Percentiles rank a stretch among this genome's conserved stretches.
These are phyloP conservation scores for Anthonomus grandis DNA, from an alignment of 1,140 invertebrate genomes.

Conservation along the genomic window DNA sequence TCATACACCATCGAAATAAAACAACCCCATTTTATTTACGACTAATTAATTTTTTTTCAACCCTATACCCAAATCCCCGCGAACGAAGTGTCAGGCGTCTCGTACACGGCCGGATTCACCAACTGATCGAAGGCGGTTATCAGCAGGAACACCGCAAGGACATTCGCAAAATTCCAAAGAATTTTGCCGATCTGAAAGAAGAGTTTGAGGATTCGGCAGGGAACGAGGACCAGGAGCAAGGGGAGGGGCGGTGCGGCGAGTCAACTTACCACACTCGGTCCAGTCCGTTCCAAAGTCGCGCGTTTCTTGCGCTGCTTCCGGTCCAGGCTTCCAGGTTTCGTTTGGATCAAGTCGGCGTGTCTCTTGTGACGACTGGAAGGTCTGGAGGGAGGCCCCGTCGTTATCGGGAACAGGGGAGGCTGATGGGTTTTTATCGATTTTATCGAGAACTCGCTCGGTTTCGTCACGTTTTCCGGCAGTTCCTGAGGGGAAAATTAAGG, in stretches of 20 bases:
- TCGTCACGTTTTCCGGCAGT: conserved; percentile 39
- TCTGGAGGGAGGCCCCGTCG: conserved; percentile 20
- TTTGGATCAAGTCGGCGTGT: conserved; percentile 27
- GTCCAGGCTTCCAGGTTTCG: conserved; percentile 32
- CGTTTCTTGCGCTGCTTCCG: conserved; percentile 53
- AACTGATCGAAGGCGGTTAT: too few relatives aligned
- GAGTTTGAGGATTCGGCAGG: not conserved
- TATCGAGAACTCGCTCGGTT: conserved; percentile 31
- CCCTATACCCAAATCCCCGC: too few relatives aligned
- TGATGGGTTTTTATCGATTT: conserved; percentile 29
- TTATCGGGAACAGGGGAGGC: conserved; percentile 8
- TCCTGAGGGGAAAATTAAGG: too few relatives aligned
- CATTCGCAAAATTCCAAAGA: too few relatives aligned
- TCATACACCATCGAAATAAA: too few relatives aligned
- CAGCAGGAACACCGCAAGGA: too few relatives aligned
- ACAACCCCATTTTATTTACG: too few relatives aligned
- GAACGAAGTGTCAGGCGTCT: too few relatives aligned
- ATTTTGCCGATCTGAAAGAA: not conserved
- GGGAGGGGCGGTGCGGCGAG: not conserved
- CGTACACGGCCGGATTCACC: too few relatives aligned
- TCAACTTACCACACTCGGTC: conserved; percentile 56
- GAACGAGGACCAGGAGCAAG: not conserved
- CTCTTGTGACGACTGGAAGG: conserved; percentile 41
- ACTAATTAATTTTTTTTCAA: too few relatives aligned
- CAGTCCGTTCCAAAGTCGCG: conserved; percentile 54